Conservation (phyloP, 2,797 vertebrate species). For the Falco novaeseelandiae region DNA sequence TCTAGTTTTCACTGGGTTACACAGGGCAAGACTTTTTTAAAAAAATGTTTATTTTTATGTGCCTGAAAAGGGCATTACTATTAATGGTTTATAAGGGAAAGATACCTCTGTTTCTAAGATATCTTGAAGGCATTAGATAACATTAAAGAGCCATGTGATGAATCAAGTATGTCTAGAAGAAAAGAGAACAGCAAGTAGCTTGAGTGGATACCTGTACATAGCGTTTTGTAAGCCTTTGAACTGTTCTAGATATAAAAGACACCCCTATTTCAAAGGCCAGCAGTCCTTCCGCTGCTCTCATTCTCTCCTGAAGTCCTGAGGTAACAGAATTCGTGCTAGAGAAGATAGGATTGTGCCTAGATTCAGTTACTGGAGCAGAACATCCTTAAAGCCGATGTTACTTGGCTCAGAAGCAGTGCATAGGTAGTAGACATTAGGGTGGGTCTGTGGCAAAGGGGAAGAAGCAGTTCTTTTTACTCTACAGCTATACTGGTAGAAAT, state of each 20-base stretch:
- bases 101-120: conserved; percentile 37
- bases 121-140: conserved; percentile 40
- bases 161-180: conserved; percentile 53
- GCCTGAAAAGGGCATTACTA: conserved; percentile 32
- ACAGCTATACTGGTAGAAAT: background rate
- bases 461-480: background rate
- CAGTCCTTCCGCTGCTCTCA: conserved; percentile 21
- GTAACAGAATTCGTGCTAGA: conserved; percentile 5
- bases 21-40: background rate
- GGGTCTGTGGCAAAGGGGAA: background rate
- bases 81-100: conserved; percentile 43
- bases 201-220: background rate
- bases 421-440: background rate
- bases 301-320: conserved; percentile 11
- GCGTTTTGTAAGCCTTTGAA: conserved; percentile 59
- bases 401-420: background rate
- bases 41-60: conserved; percentile 2
- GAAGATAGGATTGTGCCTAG: background rate
- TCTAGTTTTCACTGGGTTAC: conserved; percentile 3
- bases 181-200: conserved; percentile 52
- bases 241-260: conserved; percentile 42
- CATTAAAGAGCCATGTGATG: conserved; percentile 58
- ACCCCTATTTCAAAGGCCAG: conserved; percentile 49
- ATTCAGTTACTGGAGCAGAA: background rate
- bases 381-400: background rate